Conservation (phyloP, 2,797 vertebrate genomes). For the Pachyuromys duprasi region DNA sequence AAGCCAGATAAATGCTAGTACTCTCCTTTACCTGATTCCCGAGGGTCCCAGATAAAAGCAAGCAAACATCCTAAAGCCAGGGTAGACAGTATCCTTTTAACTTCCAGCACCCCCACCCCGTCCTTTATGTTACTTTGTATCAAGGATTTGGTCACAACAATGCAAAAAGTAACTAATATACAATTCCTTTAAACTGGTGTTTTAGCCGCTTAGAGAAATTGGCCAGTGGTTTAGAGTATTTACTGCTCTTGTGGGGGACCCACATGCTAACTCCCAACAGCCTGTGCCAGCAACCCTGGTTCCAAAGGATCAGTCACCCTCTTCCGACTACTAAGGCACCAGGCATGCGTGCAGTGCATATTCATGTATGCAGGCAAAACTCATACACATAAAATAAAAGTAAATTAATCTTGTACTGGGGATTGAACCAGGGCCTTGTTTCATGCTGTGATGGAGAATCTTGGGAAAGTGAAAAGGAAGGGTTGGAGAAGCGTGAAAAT, state of each 20-base stretch:
- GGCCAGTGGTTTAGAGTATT: not conserved
- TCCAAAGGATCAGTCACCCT: not conserved
- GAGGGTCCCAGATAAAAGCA: not conserved
- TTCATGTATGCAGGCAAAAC: not conserved
- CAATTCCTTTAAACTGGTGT: not conserved
- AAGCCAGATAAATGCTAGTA: not conserved
- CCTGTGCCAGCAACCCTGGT: not conserved
- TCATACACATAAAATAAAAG: not conserved
- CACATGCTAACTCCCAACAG: not conserved
- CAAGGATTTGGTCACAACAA: not conserved
- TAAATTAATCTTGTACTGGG: not conserved
- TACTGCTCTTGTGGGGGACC: not conserved
- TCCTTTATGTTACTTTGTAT: not conserved
- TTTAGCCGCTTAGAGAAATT: not conserved
- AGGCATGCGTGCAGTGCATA: not conserved
- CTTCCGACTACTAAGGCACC: not conserved
- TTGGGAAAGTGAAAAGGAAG: not conserved
- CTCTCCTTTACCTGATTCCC: not conserved
- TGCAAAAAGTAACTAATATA: not conserved
- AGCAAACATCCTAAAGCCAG: not conserved
- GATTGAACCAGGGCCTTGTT: not conserved
- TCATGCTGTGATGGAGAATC: not conserved
- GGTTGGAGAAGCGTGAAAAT: not conserved
- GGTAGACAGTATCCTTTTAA: not conserved
- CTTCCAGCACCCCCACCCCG: not conserved